Evolutionary conservation across 2,888 invertebrate genomes (phyloP), one percentile per base, ranked within the genome.

Genomic region (Iphiclides podalirius): DNA sequence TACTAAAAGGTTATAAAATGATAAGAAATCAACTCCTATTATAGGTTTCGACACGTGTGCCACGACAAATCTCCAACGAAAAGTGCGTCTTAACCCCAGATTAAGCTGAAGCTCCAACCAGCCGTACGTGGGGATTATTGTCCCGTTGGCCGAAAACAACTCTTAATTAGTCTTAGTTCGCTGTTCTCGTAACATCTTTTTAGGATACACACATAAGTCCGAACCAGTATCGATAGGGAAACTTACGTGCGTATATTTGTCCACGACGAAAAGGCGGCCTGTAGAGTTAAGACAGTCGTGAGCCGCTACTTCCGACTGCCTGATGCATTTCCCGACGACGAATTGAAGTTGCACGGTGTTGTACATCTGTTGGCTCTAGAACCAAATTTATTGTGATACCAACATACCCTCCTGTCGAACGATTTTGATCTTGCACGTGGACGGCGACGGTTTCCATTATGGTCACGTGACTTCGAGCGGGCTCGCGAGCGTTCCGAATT

Each of bases 21-120:
- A 35, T n/a, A 74, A 48, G 35, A 77, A 72, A 52, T 73, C 70
- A 3, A 62, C 67, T 1, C 69, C 68, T 17, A 73, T 72, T 14
- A 76, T 75, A 0, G 74, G 66, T 23, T 59, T 65, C 0, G 64
- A 37, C 0, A 72, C 65, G 33, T 75, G 67, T 0, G 72, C 73
- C 2, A 76, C 50, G 0, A 61, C 53, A 42, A 75, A 76, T 1
- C 50, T 51, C 70, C 71, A 75, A 0, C 45, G 36, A 16, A 65
- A 72, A 4, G 3, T 6, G 6, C 20, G 20, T 20, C 6, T 3
- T 3, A 20, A 6, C 6, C 20, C 20, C 4, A 20, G 6, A 6
- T 20, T 6, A 3, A 20, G 20, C 4, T 20, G 3, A 6, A 20
- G 20, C 3, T 20, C 4, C 20, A 6, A 3, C 4, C 6, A 20